These are phyloP conservation scores for Calycopis cecrops DNA, from an alignment of 1,140 invertebrate genomes.

Conservation along the genomic window DNA sequence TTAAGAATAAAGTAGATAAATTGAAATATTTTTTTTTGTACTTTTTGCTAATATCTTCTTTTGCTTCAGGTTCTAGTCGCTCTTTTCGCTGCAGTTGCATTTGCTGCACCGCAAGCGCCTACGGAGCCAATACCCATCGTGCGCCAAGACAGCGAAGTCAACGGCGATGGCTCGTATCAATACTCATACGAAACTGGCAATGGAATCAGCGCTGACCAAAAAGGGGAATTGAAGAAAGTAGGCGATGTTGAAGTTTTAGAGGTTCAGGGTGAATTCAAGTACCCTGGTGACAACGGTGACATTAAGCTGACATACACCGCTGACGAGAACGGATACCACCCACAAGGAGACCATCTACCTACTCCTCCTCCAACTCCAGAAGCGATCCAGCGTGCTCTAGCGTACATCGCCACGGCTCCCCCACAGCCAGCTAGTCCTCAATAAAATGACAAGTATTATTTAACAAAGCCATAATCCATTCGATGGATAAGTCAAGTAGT, in stretches of 20 bases:
- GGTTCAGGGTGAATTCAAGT: conserved; percentile 79
- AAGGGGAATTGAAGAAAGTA: conserved; percentile 79
- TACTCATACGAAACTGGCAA: conserved; percentile 79
- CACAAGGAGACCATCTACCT: conserved; percentile 78
- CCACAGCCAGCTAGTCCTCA: conserved; percentile 41
- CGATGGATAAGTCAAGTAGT: conserved; percentile 12
- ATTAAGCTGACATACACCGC: conserved; percentile 83
- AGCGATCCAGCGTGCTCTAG: conserved; percentile 68
- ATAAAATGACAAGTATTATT: background rate
- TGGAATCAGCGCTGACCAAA: conserved; percentile 83
- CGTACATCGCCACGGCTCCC: conserved; percentile 67
- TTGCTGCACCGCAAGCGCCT: conserved; percentile 48
- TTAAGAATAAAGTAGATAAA: no score
- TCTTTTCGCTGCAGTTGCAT: conserved; percentile 45
- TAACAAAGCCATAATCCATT: background rate
- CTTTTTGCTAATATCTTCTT: background rate
- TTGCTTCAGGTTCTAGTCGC: conserved; percentile 53
- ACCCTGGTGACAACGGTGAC: conserved; percentile 79
- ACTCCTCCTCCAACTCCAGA: conserved; percentile 78
- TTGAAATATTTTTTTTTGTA: background rate
- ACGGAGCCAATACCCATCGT: conserved; percentile 60
- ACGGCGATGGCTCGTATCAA: conserved; percentile 65
- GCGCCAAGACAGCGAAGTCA: conserved; percentile 61
- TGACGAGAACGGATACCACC: conserved; percentile 84
- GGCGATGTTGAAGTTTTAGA: conserved; percentile 75